Evolutionary conservation across 1,140 invertebrate genomes (phyloP), one percentile per base, ranked within the genome.

Genomic region (Drosophila serrata): DNA sequence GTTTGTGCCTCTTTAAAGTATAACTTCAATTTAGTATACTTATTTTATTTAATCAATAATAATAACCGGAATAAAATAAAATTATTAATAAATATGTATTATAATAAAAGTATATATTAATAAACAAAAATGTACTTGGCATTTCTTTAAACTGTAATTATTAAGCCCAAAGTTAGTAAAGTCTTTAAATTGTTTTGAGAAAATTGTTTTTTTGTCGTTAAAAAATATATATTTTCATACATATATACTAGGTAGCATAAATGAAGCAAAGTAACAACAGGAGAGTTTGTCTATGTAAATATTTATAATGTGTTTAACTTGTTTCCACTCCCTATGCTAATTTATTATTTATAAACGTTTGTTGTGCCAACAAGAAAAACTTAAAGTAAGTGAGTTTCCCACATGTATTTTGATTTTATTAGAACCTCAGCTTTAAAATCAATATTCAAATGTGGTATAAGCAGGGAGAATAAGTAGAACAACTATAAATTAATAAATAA

Each of bases 341-440:
- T 58, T 31, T 29, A 58, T n/a, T 45, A 58, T 58, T 58, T 58
- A 58, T 43, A 19, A 45, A 22, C 11, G 17, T 17, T 17, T 49
- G 48, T 51, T 13, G 27, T 1, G 9, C 27, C 11, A 31, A 31
- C 17, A 29, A 46, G 15, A 3, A 13, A 24, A 46, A 46, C 2
- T 6, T 7, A 39, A 39, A 39, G 15, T 6, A 2, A 6, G 4
- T 22, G 11, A 12, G 42, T 11, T 6, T 22, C 1, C 4, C 9
- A 22, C 12, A 45, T 13, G 19, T 2, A n/a, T 24, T 3, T 24
- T 45, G 6, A 1, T 9, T 24, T 15, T 8, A 13, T 0, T 8
- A 15, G n/a, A 51, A 17, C 6, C 8, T 31, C 8, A 48, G 11
- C 3, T 31, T 17, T 0, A 29, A 29, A 49, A 49, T 29, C n/a